Evolutionary conservation across 2,888 invertebrate species (phyloP).

Genomic region (Nephrocerus scutellatus): DNA sequence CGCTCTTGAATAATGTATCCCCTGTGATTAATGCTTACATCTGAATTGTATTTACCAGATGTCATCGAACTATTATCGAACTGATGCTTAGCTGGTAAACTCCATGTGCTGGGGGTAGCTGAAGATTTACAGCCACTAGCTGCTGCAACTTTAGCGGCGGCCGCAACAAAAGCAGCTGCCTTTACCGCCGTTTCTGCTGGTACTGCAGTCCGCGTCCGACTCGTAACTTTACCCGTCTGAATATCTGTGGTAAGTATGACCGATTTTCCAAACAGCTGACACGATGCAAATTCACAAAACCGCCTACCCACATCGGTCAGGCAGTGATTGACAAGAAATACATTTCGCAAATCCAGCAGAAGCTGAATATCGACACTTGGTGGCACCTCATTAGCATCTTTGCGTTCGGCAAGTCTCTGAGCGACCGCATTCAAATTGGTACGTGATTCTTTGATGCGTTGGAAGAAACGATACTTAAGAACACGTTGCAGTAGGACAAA

Average conservation of each 20-base stretch:
- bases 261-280: conserved; percentile 22
- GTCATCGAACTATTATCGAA: too few species aligned
- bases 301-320: conserved; percentile 25
- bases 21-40: too few species aligned
- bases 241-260: conserved; percentile 26
- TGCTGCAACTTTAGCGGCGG: conserved; percentile 4
- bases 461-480: conserved; percentile 27
- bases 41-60: too few species aligned
- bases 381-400: too few species aligned
- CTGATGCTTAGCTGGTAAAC: too few species aligned
- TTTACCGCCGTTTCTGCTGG: conserved; percentile 1
- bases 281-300: conserved; percentile 28
- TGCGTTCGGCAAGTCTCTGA: conserved; percentile 14
- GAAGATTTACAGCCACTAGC: conserved; percentile 4
- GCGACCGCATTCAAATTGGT: conserved; percentile 23
- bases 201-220: conserved; percentile 18
- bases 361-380: conserved; percentile 23
- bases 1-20: conserved; percentile 6
- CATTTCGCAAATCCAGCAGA: conserved; percentile 25
- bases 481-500: conserved; percentile 28
- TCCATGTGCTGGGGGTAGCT: conserved; percentile 14
- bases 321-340: conserved; percentile 21
- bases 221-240: conserved; percentile 23
- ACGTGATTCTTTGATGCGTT: conserved; percentile 26
- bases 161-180: conserved; percentile 2